These are phyloP conservation scores for Drosophila suboccidentalis DNA, from an alignment of 2,888 invertebrate genomes.

Conservation along the genomic window DNA sequence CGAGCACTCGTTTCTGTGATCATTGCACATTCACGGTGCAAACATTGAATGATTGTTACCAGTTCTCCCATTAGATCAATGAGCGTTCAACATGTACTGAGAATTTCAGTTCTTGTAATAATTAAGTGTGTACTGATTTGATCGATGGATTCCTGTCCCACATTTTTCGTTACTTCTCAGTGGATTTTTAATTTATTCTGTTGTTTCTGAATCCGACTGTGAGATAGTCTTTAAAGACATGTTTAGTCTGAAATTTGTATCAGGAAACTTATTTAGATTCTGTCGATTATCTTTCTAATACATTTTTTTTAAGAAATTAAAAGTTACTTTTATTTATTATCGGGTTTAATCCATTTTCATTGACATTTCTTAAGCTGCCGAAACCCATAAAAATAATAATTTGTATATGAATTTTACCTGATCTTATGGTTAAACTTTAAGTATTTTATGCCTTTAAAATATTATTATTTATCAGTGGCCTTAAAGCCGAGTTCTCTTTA, in stretches of 20 bases:
- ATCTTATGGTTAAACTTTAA: neutral
- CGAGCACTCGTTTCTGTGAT: constrained; percentile 31
- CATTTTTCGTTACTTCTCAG: too few relatives aligned
- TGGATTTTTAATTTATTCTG: too few relatives aligned
- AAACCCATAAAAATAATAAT: neutral
- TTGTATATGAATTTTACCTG: neutral
- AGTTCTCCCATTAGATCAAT: constrained; percentile 8
- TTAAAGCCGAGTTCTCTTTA: constrained; percentile 27
- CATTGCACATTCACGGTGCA: constrained; percentile 16
- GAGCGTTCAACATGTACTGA: neutral
- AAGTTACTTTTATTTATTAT: too few relatives aligned
- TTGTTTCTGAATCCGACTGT: neutral
- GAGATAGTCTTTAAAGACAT: neutral
- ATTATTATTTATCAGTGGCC: constrained; percentile 3
- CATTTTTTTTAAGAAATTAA: too few relatives aligned
- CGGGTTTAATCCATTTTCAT: too few relatives aligned
- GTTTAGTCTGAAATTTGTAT: too few relatives aligned
- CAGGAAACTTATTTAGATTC: too few relatives aligned
- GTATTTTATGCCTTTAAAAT: constrained; percentile 15
- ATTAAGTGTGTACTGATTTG: neutral
- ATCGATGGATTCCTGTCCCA: neutral
- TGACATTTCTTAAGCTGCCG: too few relatives aligned
- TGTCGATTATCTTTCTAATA: too few relatives aligned
- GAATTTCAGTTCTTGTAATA: neutral
- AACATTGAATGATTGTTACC: constrained; percentile 30